These are phyloP conservation scores for Argyresthia albistria DNA, from an alignment of 2,888 invertebrate species.

Conservation along the genomic window DNA sequence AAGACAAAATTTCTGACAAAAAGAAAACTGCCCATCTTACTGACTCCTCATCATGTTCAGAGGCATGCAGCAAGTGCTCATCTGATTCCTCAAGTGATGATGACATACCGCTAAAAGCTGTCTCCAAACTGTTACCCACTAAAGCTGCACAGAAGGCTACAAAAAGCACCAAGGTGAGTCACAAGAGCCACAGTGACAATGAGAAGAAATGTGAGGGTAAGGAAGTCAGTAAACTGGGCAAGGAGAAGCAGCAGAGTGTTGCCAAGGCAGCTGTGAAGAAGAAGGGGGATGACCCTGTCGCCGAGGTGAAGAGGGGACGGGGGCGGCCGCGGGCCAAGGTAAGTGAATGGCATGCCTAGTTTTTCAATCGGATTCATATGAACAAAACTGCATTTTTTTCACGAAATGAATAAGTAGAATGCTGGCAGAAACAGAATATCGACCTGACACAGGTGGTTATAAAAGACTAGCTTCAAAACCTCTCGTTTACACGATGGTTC, in stretches of 20 bases:
- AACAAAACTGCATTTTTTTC: too few relatives aligned
- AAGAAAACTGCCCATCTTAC: slow-evolving; percentile 33
- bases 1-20: slow-evolving; percentile 19
- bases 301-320: slow-evolving; percentile 42
- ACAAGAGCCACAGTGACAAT: slow-evolving; percentile 47
- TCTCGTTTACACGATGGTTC: too few relatives aligned
- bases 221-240: slow-evolving; percentile 29
- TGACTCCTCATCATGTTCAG: slow-evolving; percentile 61
- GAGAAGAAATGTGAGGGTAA: slow-evolving; percentile 37
- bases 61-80: slow-evolving; percentile 64
- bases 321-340: slow-evolving; percentile 58
- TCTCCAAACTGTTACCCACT: slow-evolving; percentile 42
- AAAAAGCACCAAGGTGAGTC: slow-evolving; percentile 25
- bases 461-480: too few relatives aligned
- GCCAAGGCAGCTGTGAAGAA: slow-evolving; percentile 45
- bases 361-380: too few relatives aligned
- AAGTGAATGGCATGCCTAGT: slow-evolving; percentile 18
- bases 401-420: too few relatives aligned
- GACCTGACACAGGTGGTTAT: too few relatives aligned
- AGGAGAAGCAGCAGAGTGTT: slow-evolving; percentile 45
- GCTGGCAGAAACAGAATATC: too few relatives aligned
- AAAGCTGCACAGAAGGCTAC: slow-evolving; percentile 22
- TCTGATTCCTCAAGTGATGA: slow-evolving; percentile 61
- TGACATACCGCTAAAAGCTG: slow-evolving; percentile 53
- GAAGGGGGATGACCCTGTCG: slow-evolving; percentile 40